Base-by-base conservation (phyloP, 2,797 vertebrate species). In the Epinephelus coioides region DNA sequence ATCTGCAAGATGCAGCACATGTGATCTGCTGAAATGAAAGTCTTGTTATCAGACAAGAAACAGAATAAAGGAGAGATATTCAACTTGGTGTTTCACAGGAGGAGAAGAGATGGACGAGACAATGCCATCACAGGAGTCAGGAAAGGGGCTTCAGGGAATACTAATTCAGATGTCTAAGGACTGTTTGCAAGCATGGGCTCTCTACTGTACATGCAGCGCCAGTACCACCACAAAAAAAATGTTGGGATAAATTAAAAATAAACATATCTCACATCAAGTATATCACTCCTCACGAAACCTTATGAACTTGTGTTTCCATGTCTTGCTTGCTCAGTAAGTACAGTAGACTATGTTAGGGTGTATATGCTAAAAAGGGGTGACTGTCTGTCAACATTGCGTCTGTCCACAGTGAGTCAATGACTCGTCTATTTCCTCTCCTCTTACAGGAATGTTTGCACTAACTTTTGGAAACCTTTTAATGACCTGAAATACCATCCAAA, bases 1-100 rank as follows among this genome's bases (percentile, higher is more conserved):
- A 86, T 82, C 75, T 85, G 77, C 82, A 76, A 84, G 86, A 90
- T 91, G 85, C 82, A 75, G 85, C 75, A 50, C 47, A 59, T 59
- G 49, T 75, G 61, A 86, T 73, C 63, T 79, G 78, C 62, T 69
- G 68, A 80, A 76, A 72, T 57, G 1, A 56, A 73, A 69, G 18
- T 88, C 74, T 75, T 76, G 50, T 43, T 34, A 8, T 79, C 54
- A 53, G 76, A 81, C 49, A 76, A 67, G 65, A 84, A 79, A 87
- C 2, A 11, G 54, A 77, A 72, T 72, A 72, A 81, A 85, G 79
- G 73, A 90, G 77, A 70, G 57, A 76, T 46, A 56, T 49, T 66
- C 9, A 79, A 67, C 70, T 67, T 61, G 43, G 73, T 54, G 71
- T 68, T 82, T 82, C 40, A 76, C 10, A 59, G 49, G 69, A 68